Evolutionary conservation across 2,888 invertebrate species (phyloP).

Genomic region (Gryllus longicercus): DNA sequence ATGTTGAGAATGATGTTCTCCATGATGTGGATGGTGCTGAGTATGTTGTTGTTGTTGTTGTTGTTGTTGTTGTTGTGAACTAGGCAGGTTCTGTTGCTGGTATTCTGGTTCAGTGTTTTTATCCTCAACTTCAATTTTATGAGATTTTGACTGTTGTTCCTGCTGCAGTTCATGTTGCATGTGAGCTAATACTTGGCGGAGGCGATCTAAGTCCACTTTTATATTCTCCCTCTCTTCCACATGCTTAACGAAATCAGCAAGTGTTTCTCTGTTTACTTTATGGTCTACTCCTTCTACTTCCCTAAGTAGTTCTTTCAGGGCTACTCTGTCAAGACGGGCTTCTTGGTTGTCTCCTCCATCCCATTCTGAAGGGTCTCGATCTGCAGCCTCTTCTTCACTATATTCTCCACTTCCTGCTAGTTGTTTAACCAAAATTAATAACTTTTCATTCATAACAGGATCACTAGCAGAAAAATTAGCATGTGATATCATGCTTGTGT

Average conservation of each 20-base stretch:
- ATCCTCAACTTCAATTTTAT: conserved; percentile 22
- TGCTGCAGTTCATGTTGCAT: neutral
- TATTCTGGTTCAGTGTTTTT: neutral
- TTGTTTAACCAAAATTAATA: conserved; percentile 29
- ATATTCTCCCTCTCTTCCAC: conserved; percentile 38
- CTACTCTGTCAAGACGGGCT: conserved; percentile 27
- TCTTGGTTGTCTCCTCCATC: neutral
- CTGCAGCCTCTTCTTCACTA: neutral
- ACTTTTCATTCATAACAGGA: conserved; percentile 30
- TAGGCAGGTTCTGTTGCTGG: neutral
- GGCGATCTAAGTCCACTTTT: conserved; percentile 38
- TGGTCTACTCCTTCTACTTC: conserved; percentile 34
- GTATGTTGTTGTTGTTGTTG: conserved; percentile 21
- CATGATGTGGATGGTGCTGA: conserved; percentile 27
- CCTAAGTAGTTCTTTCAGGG: conserved; percentile 29
- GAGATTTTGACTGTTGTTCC: neutral
- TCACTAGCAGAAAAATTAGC: conserved; percentile 23
- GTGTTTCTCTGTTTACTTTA: conserved; percentile 31
- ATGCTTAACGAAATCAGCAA: conserved; percentile 30
- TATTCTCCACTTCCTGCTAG: conserved; percentile 27
- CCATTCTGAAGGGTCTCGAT: neutral
- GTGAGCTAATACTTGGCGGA: conserved; percentile 29
- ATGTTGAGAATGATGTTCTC: conserved; percentile 26
- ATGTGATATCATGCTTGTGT: neutral
- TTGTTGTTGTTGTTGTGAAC: conserved; percentile 19